Evolutionary conservation across 2,888 invertebrate genomes (phyloP).

Genomic region (Drepana falcataria): DNA sequence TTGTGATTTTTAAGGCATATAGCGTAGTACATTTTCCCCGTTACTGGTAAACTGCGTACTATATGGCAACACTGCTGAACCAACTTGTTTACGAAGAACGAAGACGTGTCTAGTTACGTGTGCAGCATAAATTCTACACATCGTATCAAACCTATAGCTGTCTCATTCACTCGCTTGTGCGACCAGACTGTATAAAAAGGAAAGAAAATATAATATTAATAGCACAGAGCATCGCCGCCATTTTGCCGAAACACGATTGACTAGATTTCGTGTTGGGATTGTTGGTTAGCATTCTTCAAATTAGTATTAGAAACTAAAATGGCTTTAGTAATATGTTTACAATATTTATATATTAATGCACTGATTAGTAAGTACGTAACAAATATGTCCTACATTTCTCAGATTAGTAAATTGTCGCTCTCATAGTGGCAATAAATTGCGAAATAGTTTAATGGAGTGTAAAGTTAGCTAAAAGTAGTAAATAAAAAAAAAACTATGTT

Average conservation of each 20-base stretch:
- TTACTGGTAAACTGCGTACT: slow-evolving; percentile 11
- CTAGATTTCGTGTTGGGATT: slow-evolving; percentile 46
- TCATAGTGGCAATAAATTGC: slow-evolving; percentile 40
- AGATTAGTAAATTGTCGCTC: slow-evolving; percentile 19
- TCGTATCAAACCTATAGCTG: slow-evolving; percentile 51
- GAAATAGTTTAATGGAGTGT: slow-evolving; percentile 31
- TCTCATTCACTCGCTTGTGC: slow-evolving; percentile 42
- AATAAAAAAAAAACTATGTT: slow-evolving; percentile 16
- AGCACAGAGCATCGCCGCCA: slow-evolving; percentile 69
- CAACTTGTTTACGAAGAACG: slow-evolving; percentile 71
- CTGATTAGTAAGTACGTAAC: slow-evolving; percentile 11
- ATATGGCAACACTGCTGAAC: slow-evolving; percentile 52
- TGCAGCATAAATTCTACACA: slow-evolving; percentile 56
- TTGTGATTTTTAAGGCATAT: background rate
- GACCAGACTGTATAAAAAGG: slow-evolving; percentile 34
- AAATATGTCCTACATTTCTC: slow-evolving; percentile 10
- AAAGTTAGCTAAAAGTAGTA: slow-evolving; percentile 24
- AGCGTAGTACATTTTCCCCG: slow-evolving; percentile 4
- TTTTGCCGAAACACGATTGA: slow-evolving; percentile 66
- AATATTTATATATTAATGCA: slow-evolving; percentile 8
- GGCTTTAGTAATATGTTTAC: slow-evolving; percentile 9
- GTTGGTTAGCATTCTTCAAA: slow-evolving; percentile 37
- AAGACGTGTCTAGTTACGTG: slow-evolving; percentile 77
- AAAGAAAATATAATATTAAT: slow-evolving; percentile 56
- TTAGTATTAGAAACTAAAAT: slow-evolving; percentile 17